A percentile compares a stretch with the other conserved stretches of the same genome.
These are phyloP conservation scores for Lanius collurio DNA, from an alignment of 2,113 vertebrate genomes.

Conservation along the genomic window DNA sequence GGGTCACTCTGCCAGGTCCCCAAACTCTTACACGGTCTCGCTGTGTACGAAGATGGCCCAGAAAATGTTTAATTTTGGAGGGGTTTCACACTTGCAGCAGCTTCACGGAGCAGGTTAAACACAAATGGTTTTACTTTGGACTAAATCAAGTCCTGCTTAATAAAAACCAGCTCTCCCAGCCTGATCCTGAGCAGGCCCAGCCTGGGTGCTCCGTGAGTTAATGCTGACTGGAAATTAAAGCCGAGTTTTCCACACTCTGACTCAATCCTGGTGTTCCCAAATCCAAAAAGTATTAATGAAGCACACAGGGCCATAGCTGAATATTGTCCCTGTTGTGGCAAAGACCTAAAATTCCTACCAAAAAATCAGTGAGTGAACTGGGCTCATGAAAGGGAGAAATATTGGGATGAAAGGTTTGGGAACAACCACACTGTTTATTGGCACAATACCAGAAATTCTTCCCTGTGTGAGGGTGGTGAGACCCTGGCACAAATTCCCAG, in stretches of 20 bases:
- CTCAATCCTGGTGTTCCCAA: not conserved
- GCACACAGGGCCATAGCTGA: accelerated
- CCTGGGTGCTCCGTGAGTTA: not conserved
- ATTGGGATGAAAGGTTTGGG: not conserved
- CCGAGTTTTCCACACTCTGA: not conserved
- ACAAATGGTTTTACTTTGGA: not conserved
- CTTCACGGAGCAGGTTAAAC: not conserved
- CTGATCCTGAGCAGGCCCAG: not conserved
- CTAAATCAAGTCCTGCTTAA: not conserved
- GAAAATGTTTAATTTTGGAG: not conserved
- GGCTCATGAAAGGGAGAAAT: not conserved
- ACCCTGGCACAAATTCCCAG: not conserved
- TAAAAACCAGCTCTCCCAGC: not conserved
- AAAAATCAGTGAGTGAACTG: not conserved
- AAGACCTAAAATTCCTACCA: not conserved
- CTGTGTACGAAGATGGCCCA: not conserved
- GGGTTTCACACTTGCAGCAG: not conserved
- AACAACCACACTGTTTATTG: accelerated
- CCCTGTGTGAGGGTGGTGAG: not conserved
- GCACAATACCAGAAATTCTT: accelerated
- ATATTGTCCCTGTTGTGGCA: not conserved
- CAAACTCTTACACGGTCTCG: accelerated
- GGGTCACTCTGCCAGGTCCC: not conserved
- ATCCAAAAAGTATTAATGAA: not conserved
- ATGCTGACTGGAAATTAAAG: not conserved